Conservation (phyloP, 64 coral and sea anemone species). For the Stichodactyla mertensii region DNA sequence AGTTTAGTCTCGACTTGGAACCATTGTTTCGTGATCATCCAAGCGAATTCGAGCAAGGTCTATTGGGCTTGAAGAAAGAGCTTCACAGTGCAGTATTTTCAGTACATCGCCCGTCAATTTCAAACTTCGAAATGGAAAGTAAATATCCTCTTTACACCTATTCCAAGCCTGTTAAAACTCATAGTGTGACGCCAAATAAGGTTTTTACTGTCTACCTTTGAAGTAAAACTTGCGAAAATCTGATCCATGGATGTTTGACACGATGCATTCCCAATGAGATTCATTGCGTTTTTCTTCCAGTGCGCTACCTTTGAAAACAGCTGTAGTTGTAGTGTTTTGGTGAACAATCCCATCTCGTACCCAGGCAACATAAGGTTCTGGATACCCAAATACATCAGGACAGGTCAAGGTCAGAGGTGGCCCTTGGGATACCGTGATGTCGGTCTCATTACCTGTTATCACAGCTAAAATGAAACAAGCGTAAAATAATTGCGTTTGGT, state of each 20-base stretch:
- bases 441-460: too few relatives aligned
- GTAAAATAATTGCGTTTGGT: too few relatives aligned
- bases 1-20: too few relatives aligned
- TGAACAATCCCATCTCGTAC: background rate
- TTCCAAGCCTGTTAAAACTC: background rate
- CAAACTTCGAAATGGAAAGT: too few relatives aligned
- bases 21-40: too few relatives aligned
- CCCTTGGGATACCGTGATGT: background rate
- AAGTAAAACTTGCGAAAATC: conserved; percentile 12
- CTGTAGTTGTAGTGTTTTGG: conserved; percentile 1
- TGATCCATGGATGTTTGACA: conserved; percentile 12
- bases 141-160: too few relatives aligned
- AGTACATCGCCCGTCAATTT: too few relatives aligned
- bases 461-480: too few relatives aligned
- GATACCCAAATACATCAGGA: conserved; percentile 6
- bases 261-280: background rate
- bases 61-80: too few relatives aligned
- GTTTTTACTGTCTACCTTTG: background rate
- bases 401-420: background rate
- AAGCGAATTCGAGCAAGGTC: too few relatives aligned
- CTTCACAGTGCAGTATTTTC: too few relatives aligned
- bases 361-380: conserved; percentile 7
- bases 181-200: background rate
- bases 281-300: background rate
- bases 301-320: background rate